These are phyloP conservation scores for Scaptomyza caliginosa DNA, from an alignment of 2,888 invertebrate species.

Conservation along the genomic window DNA sequence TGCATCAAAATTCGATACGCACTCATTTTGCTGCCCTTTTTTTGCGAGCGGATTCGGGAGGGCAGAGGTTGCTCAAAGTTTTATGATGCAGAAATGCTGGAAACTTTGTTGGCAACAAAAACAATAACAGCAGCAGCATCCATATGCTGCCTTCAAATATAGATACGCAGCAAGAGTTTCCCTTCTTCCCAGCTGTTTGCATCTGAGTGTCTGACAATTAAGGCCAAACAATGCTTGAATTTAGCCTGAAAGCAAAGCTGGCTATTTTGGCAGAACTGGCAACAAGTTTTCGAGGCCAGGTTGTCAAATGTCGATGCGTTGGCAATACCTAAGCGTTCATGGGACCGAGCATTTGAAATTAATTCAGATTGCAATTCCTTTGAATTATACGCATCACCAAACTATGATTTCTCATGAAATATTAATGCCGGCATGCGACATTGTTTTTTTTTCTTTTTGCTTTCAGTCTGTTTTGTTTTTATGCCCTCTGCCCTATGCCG, in stretches of 20 bases:
- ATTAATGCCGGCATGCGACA: conserved; percentile 75
- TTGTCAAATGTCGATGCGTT: conserved; percentile 21
- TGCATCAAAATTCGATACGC: conserved; percentile 57
- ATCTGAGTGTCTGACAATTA: conserved; percentile 24
- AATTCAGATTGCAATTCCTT: conserved; percentile 77
- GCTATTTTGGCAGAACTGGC: conserved; percentile 1
- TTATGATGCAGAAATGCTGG: conserved; percentile 55
- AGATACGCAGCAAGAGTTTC: not conserved
- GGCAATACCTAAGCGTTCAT: conserved; percentile 43
- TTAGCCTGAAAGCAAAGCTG: not conserved
- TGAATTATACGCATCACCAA: conserved; percentile 77
- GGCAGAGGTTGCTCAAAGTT: conserved; percentile 28
- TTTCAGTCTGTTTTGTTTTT: conserved; percentile 39
- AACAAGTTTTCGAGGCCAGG: conserved; percentile 22
- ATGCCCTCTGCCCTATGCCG: not conserved
- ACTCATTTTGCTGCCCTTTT: conserved; percentile 38
- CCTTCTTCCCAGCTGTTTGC: not conserved
- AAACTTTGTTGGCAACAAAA: conserved; percentile 35
- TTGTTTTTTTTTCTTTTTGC: conserved; percentile 19
- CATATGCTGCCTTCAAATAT: conserved; percentile 4
- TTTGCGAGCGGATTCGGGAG: not conserved
- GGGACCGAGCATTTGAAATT: conserved; percentile 52
- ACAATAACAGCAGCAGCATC: not conserved
- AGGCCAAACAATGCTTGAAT: conserved; percentile 20
- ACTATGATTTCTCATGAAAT: conserved; percentile 77